These are phyloP conservation scores for Tursiops truncatus DNA, from an alignment of 2,113 vertebrate genomes.

Conservation along the genomic window DNA sequence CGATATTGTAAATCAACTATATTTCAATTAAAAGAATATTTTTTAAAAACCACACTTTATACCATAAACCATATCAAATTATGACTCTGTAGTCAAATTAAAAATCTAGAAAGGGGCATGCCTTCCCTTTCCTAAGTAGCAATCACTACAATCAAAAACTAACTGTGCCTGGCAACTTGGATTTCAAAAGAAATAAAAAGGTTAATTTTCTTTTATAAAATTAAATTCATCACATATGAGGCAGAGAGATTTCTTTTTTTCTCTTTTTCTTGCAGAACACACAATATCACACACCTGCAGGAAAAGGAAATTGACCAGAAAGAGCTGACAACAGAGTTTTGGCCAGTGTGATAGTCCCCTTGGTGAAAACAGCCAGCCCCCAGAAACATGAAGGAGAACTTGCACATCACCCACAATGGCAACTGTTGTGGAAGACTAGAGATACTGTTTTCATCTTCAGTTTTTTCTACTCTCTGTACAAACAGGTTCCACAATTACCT, in stretches of 20 bases:
- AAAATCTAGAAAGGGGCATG: not conserved
- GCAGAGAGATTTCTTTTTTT: not conserved
- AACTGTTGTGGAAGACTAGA: not conserved
- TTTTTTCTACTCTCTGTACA: not conserved
- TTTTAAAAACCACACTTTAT: not conserved
- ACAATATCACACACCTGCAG: not conserved
- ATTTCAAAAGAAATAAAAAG: not conserved
- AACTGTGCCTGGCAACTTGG: not conserved
- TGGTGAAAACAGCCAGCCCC: not conserved
- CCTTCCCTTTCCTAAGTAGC: not conserved
- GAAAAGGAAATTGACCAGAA: not conserved
- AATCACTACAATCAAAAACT: not conserved
- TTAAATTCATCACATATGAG: not conserved
- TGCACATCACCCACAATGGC: no score
- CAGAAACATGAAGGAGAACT: not conserved
- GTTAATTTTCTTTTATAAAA: not conserved
- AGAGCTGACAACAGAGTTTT: not conserved
- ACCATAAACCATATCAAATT: not conserved
- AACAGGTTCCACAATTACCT: not conserved
- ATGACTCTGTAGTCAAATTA: not conserved
- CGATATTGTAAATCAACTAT: no score
- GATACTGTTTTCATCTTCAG: not conserved
- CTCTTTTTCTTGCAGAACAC: not conserved
- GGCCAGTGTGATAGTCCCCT: rapidly evolving
- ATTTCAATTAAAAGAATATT: no score